Conservation (phyloP, 1,140 invertebrate genomes). For the Ctenoplectra terminalis region DNA sequence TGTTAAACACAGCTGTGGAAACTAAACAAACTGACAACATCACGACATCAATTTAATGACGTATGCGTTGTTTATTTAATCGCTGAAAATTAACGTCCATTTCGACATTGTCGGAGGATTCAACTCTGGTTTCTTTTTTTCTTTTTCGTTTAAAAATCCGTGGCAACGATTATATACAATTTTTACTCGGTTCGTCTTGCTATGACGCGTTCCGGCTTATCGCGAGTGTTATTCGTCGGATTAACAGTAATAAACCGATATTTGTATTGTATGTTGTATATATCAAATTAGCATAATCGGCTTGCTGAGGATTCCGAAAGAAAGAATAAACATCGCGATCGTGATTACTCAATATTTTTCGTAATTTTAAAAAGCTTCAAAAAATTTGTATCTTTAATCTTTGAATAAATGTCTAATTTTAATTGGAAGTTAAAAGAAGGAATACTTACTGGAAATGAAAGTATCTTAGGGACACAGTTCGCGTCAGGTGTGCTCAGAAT, state of each 20-base stretch:
- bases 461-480: too few relatives aligned
- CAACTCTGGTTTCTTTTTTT: background rate
- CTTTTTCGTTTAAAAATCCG: too few relatives aligned
- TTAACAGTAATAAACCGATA: background rate
- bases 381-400: too few relatives aligned
- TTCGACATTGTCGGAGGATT: background rate
- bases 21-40: slow-evolving; percentile 24
- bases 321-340: background rate
- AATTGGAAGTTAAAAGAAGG: too few relatives aligned
- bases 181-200: background rate
- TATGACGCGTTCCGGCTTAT: background rate
- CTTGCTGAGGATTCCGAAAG: background rate
- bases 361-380: too few relatives aligned
- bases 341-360: background rate
- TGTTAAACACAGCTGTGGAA: slow-evolving; percentile 34
- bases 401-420: too few relatives aligned
- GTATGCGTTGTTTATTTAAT: slow-evolving; percentile 14
- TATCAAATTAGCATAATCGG: too few relatives aligned
- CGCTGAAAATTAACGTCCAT: background rate
- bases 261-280: too few relatives aligned
- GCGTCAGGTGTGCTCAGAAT: background rate
- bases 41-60: slow-evolving; percentile 23
- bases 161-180: too few relatives aligned
- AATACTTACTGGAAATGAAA: background rate
- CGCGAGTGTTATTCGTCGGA: background rate